Percentiles rank a stretch among this genome's conserved stretches.
Conservation (phyloP, 2,797 vertebrate species). For the Urocyon cinereoargenteus region DNA sequence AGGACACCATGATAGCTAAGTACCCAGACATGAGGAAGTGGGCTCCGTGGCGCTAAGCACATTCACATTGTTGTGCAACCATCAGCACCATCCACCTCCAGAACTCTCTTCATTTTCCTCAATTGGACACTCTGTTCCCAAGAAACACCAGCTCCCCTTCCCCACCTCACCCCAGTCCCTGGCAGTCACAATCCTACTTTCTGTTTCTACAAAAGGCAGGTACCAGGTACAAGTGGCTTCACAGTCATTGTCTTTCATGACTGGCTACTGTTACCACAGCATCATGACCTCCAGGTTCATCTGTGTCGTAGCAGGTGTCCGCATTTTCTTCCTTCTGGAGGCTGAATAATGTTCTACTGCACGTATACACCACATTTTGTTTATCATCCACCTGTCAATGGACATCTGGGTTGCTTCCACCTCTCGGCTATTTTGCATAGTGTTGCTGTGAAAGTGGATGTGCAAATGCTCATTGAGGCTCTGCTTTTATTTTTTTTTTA, state of each 20-base stretch:
- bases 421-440: background rate
- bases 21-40: too few relatives aligned
- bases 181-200: background rate
- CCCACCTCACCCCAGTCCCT: background rate
- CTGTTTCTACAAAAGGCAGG: background rate
- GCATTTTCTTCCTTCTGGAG: background rate
- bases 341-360: background rate
- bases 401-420: background rate
- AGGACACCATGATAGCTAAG: too few relatives aligned
- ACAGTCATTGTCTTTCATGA: background rate
- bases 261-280: background rate
- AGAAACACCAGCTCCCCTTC: fast-evolving
- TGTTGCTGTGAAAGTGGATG: background rate
- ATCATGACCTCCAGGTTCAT: background rate
- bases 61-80: fast-evolving
- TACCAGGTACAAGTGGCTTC: fast-evolving
- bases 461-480: background rate
- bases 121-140: background rate
- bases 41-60: too few relatives aligned
- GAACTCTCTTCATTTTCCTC: background rate
- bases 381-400: fast-evolving
- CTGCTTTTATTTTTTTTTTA: background rate
- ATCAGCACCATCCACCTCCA: background rate
- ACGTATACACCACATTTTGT: background rate
- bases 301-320: background rate